A percentile compares a stretch with the other conserved stretches of the same genome.
phyloP scores from a whole-genome alignment of 2,113 vertebrate genomes.

The Myxocyprinus asiaticus region DNA sequence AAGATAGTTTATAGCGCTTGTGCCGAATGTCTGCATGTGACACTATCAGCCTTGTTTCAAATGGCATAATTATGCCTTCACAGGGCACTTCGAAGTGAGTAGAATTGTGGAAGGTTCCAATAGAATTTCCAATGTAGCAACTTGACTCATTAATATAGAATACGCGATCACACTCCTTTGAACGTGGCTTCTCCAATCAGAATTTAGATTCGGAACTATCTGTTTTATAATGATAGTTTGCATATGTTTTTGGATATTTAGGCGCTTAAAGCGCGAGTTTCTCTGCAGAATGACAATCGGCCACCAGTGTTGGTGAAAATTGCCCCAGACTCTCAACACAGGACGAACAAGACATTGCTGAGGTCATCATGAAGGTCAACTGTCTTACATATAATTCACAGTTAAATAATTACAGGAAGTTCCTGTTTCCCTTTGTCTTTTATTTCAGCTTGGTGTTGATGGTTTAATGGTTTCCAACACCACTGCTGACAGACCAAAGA shows the following conservation, averaged over 20 bases:
- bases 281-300: slow-evolving; percentile 67
- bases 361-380: slow-evolving; percentile 84
- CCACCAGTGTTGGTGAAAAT: slow-evolving; percentile 92
- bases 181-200: too few species aligned
- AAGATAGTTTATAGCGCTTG: slow-evolving; percentile 71
- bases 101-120: too few species aligned
- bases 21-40: too few species aligned
- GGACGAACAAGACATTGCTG: slow-evolving; percentile 90
- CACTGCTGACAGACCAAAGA: slow-evolving; percentile 83
- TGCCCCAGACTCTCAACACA: slow-evolving; percentile 85
- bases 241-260: slow-evolving; percentile 53
- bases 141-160: too few species aligned
- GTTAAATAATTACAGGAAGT: too few species aligned
- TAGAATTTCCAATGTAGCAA: too few species aligned
- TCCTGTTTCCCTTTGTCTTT: not conserved
- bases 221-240: too few species aligned
- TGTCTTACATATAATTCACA: slow-evolving; percentile 16
- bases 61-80: too few species aligned
- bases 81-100: too few species aligned
- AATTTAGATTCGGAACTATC: too few species aligned
- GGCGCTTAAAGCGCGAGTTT: slow-evolving; percentile 87
- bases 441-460: slow-evolving; percentile 84
- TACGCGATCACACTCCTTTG: too few species aligned
- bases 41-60: too few species aligned
- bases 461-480: slow-evolving; percentile 93